Base-by-base conservation (phyloP, 2,888 invertebrate genomes). In the Drosophila sordidapex region DNA sequence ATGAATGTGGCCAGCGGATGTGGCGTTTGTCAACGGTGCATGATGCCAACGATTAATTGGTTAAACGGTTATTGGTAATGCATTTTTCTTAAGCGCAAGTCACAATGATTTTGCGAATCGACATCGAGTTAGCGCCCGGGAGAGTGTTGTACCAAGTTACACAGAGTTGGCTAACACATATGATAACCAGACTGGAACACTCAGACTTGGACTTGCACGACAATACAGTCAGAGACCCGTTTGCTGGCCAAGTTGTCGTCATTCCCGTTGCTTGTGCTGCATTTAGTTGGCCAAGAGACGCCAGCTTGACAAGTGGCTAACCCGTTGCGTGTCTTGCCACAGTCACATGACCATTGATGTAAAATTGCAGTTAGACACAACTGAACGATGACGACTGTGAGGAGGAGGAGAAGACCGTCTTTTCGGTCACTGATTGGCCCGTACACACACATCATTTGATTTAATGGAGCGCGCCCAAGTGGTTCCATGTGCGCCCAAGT, bases 401-500 rank as follows among this genome's bases (percentile, higher is more conserved):
- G 59, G 5, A 59, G 43, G 43, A 51, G 65, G 38, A 51, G 62
- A 43, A 51, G 25, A 15, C 27, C 0, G 8, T 31, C 52, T 77
- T 74, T 81, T 87, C 81, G 76, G 78, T 72, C 81, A 68, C 49
- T 71, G 77, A 70, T 86, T 63, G 74, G 56, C 29, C 61, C 29
- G 38, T n/a, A 21, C 40, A 18, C 57, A 64, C 53, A 64, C 66
- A 82, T 82, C 69, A 76, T 82, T 74, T 84, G 85, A 89, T 75
- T 87, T 77, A 84, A 87, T 84, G 89, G 85, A 87, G 80, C 82
- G 85, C 61, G 54, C 79, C 79, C 83, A 88, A 84, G 78, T 83
- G 81, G 59, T 54, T 66, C 65, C 70, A 70, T 61, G 60, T 63
- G 68, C 62, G 67, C 62, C 76, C 79, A 87, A 84, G 63, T 82